Conservation (phyloP, 2,113 vertebrate species). For the Gulo gulo region DNA sequence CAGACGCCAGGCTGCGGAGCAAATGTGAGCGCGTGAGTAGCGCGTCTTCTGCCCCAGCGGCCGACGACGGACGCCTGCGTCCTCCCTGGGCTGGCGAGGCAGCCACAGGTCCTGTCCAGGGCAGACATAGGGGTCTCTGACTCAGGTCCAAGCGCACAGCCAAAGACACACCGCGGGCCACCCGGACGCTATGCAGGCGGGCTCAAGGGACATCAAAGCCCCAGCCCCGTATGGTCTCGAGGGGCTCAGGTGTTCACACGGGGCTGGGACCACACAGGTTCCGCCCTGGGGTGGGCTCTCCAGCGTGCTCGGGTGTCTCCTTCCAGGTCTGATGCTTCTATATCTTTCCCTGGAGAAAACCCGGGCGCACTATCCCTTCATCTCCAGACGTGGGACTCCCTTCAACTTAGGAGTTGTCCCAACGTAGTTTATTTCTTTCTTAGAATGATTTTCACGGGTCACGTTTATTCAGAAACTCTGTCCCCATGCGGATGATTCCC, state of each 20-base stretch:
- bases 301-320: neutral
- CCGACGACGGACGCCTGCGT: too few species aligned
- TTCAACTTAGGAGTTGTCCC: neutral
- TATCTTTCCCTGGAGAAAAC: neutral
- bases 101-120: too few species aligned
- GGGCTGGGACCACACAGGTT: too few species aligned
- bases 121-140: too few species aligned
- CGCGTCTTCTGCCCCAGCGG: too few species aligned
- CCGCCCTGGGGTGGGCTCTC: too few species aligned
- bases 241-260: neutral
- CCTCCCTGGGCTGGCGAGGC: too few species aligned
- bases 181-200: neutral
- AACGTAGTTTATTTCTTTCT: neutral
- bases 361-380: accelerated
- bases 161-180: accelerated
- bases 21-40: too few species aligned
- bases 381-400: neutral
- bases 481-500: neutral
- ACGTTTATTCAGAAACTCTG: neutral
- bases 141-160: neutral
- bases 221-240: neutral
- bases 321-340: neutral
- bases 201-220: neutral
- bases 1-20: too few species aligned
- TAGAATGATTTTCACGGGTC: neutral